phyloP scores from a whole-genome alignment of 2,797 vertebrate species.

The Euthynnus affinis region DNA sequence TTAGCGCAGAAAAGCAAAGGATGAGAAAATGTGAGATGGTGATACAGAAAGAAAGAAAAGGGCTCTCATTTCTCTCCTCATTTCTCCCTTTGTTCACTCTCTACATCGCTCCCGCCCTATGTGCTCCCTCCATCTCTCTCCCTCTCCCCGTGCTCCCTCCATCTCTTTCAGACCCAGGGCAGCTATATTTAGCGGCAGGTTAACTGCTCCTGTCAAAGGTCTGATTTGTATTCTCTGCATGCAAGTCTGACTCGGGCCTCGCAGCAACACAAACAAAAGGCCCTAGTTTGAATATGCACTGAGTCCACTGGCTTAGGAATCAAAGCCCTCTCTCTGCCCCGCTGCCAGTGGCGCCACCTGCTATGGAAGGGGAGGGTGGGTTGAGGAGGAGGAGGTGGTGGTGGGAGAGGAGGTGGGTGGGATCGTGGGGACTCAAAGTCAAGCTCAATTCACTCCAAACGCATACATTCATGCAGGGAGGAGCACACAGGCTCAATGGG shows the following conservation, averaged over 20 bases:
- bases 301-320: slow-evolving; percentile 83
- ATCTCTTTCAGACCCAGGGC: slow-evolving; percentile 77
- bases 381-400: slow-evolving; percentile 22
- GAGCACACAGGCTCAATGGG: slow-evolving; percentile 45
- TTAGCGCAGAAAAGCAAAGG: slow-evolving; percentile 25
- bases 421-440: slow-evolving; percentile 63
- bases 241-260: slow-evolving; percentile 80
- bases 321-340: slow-evolving; percentile 79
- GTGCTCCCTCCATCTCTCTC: slow-evolving; percentile 59
- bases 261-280: slow-evolving; percentile 85
- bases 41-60: slow-evolving; percentile 18
- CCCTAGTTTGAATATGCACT: slow-evolving; percentile 84
- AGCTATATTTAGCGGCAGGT: slow-evolving; percentile 87
- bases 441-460: slow-evolving; percentile 63
- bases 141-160: slow-evolving; percentile 63
- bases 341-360: slow-evolving; percentile 84
- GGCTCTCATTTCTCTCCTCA: slow-evolving; percentile 26
- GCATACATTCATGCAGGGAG: slow-evolving; percentile 61
- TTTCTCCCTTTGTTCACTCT: slow-evolving; percentile 57
- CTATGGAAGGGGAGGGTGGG: slow-evolving; percentile 66
- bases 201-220: slow-evolving; percentile 88
- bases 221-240: slow-evolving; percentile 88
- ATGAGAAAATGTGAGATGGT: background rate
- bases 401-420: background rate
- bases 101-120: slow-evolving; percentile 55